Percentiles rank a stretch among this genome's conserved stretches.
Conservation (phyloP, 2,113 vertebrate genomes). For the Mustela nigripes region DNA sequence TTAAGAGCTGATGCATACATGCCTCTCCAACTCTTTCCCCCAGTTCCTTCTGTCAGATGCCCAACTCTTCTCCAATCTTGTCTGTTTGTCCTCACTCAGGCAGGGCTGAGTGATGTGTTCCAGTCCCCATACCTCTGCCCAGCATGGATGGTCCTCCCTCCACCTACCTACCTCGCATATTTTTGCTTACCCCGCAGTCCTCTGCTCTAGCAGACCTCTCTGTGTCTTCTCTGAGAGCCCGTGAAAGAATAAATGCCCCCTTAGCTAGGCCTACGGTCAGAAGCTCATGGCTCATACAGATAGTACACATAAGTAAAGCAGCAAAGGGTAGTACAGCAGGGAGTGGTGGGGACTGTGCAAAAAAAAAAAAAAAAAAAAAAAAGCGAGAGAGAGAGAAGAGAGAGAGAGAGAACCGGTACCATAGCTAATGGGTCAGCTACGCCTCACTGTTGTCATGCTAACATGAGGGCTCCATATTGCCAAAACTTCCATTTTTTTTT, state of each 20-base stretch:
- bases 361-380: neutral
- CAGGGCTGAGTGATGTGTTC: neutral
- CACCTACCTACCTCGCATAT: neutral
- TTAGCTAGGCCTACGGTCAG: neutral
- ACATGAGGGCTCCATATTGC: neutral
- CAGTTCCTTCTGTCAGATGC: neutral
- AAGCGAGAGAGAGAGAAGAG: too few relatives aligned
- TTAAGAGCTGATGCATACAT: neutral
- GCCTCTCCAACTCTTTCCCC: neutral
- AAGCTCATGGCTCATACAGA: neutral
- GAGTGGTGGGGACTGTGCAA: neutral
- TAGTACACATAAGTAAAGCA: neutral
- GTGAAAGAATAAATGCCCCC: neutral
- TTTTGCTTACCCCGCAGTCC: neutral
- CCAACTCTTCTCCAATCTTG: rapidly evolving
- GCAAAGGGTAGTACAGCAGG: neutral
- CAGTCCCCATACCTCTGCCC: neutral
- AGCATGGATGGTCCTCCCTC: too few relatives aligned
- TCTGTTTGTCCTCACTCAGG: neutral
- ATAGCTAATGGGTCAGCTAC: neutral
- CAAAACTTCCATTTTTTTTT: neutral
- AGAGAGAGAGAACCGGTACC: neutral
- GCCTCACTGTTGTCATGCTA: neutral
- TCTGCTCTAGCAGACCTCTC: neutral
- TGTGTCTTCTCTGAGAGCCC: neutral